These are phyloP conservation scores for Chelonia mydas DNA, from an alignment of 2,797 vertebrate species.

Conservation along the genomic window DNA sequence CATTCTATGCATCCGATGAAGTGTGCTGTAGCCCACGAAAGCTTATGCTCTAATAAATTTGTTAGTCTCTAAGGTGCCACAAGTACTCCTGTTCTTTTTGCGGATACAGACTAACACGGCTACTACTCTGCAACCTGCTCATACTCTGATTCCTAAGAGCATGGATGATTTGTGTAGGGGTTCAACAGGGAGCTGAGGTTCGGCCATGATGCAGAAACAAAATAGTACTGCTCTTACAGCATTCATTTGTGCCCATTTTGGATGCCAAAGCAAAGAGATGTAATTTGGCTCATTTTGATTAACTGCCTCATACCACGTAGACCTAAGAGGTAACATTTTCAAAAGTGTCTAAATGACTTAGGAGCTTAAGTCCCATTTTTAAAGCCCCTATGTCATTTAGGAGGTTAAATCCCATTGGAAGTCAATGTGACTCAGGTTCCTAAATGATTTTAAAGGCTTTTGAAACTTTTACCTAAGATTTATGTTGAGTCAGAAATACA, in stretches of 20 bases:
- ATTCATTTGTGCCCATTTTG: accelerated
- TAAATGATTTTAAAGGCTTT: neutral
- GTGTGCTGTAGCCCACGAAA: no score
- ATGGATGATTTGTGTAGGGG: accelerated
- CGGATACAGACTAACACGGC: no score
- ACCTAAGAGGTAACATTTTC: neutral
- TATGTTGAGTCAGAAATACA: conserved; percentile 39
- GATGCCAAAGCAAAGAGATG: neutral
- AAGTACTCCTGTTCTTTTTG: no score
- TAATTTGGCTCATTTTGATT: conserved; percentile 27
- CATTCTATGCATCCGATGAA: no score
- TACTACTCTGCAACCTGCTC: neutral
- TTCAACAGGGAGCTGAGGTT: accelerated
- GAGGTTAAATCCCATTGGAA: neutral
- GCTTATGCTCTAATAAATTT: no score
- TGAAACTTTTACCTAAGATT: conserved; percentile 12
- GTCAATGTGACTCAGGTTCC: neutral
- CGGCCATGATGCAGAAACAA: accelerated
- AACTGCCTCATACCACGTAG: conserved; percentile 27
- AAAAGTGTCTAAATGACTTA: neutral
- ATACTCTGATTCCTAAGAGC: neutral
- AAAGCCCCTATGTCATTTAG: neutral
- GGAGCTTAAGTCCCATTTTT: neutral
- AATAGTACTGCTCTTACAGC: accelerated
- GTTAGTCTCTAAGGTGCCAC: no score